Percentiles rank a stretch among this genome's conserved stretches.
Evolutionary conservation across 2,888 invertebrate species (phyloP).

Genomic region (Barypeithes pellucidus): DNA sequence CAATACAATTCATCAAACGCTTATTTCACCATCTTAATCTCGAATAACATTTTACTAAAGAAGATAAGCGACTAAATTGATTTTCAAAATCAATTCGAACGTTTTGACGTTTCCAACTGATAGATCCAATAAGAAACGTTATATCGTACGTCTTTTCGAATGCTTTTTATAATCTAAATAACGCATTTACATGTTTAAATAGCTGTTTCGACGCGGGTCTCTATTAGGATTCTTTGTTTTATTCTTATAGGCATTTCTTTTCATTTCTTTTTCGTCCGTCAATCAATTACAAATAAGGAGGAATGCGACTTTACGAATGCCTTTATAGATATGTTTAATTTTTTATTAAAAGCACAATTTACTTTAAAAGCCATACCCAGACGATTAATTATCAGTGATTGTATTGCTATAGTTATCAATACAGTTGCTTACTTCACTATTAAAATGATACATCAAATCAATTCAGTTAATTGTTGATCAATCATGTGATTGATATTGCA

Average conservation of each 20-base stretch:
- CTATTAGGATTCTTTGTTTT: slow-evolving; percentile 19
- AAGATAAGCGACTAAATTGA: slow-evolving; percentile 47
- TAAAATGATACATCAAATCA: too few species aligned
- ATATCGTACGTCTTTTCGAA: not conserved
- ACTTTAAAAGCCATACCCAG: too few species aligned
- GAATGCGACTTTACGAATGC: too few species aligned
- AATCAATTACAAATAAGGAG: slow-evolving; percentile 15
- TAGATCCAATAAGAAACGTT: slow-evolving; percentile 27
- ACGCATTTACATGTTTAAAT: slow-evolving; percentile 38
- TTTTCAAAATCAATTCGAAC: slow-evolving; percentile 41
- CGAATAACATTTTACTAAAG: slow-evolving; percentile 37
- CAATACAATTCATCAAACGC: slow-evolving; percentile 44
- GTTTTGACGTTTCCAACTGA: slow-evolving; percentile 36
- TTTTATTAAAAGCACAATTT: too few species aligned
- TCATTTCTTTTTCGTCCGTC: slow-evolving; percentile 5
- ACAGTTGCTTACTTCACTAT: too few species aligned
- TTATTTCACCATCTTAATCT: slow-evolving; percentile 26
- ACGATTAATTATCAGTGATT: too few species aligned
- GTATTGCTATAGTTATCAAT: too few species aligned
- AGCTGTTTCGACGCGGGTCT: slow-evolving; percentile 27
- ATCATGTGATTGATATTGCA: too few species aligned
- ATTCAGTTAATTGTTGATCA: too few species aligned
- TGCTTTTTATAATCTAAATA: slow-evolving; percentile 33
- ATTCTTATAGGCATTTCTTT: slow-evolving; percentile 1
- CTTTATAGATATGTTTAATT: too few species aligned